These are phyloP conservation scores for Eolophus roseicapilla DNA, from an alignment of 2,113 vertebrate genomes.

Conservation along the genomic window DNA sequence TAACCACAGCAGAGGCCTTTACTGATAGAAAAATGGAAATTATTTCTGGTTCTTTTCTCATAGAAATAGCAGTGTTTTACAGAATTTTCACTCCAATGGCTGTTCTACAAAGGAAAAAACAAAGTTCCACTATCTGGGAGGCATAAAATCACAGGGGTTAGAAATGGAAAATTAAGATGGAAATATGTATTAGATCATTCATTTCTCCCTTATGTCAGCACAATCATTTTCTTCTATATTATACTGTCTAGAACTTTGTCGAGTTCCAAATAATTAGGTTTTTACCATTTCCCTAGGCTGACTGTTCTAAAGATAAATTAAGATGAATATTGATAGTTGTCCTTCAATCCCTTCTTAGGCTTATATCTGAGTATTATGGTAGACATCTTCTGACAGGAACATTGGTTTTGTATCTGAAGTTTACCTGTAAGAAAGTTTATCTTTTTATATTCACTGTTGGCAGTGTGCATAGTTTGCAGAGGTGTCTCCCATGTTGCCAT, in stretches of 20 bases:
- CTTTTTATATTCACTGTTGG: neutral
- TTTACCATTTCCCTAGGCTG: neutral
- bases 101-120: neutral
- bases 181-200: neutral
- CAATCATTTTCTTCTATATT: neutral
- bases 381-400: neutral
- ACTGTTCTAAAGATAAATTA: neutral
- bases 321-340: neutral
- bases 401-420: neutral
- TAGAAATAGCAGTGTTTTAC: neutral
- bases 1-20: neutral
- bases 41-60: neutral
- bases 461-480: neutral
- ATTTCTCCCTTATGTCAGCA: neutral
- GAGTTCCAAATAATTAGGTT: neutral
- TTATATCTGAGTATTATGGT: neutral
- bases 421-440: neutral
- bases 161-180: neutral
- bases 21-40: neutral
- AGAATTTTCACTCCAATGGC: neutral
- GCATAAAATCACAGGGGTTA: neutral
- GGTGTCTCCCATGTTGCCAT: neutral
- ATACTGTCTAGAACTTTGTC: neutral
- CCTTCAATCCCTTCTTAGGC: rapidly evolving
- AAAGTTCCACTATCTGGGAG: neutral